Percentiles rank a stretch among this genome's conserved stretches.
Evolutionary conservation across 1,140 invertebrate genomes (phyloP).

Genomic region (Bombus huntii): DNA sequence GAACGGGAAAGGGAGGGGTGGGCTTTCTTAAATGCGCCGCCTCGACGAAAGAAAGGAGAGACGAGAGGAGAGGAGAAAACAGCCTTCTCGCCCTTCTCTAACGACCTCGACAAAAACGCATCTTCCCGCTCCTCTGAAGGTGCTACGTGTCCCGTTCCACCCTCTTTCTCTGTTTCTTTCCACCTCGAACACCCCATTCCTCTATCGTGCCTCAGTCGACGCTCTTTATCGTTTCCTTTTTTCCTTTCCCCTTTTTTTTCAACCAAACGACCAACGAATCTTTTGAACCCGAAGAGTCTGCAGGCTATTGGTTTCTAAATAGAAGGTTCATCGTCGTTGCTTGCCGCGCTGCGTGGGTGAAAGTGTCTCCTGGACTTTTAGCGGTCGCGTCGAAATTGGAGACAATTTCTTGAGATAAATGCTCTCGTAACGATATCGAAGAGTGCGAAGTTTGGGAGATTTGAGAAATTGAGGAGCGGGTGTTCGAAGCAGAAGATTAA

Average conservation of each 20-base stretch:
- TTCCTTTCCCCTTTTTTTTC: no score
- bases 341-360: background rate
- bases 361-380: background rate
- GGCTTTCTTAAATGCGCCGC: slow-evolving; percentile 70
- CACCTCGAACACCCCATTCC: background rate
- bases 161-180: slow-evolving; percentile 27
- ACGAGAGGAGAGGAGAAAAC: slow-evolving; percentile 22
- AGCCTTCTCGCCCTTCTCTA: slow-evolving; percentile 42
- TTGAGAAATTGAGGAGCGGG: no score
- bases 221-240: slow-evolving; percentile 25
- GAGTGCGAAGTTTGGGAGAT: no score
- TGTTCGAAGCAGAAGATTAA: no score
- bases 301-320: slow-evolving; percentile 52
- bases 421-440: background rate
- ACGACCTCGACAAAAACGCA: slow-evolving; percentile 60
- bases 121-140: slow-evolving; percentile 51
- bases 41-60: slow-evolving; percentile 60
- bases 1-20: slow-evolving; percentile 55
- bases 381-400: no score
- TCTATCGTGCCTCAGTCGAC: no score
- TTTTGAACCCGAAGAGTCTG: slow-evolving; percentile 21
- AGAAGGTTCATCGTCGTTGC: slow-evolving; percentile 16
- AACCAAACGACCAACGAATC: slow-evolving; percentile 34
- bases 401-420: background rate
- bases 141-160: slow-evolving; percentile 16